Conservation (phyloP, 2,113 vertebrate species). For the Rhinolophus ferrumequinum region DNA sequence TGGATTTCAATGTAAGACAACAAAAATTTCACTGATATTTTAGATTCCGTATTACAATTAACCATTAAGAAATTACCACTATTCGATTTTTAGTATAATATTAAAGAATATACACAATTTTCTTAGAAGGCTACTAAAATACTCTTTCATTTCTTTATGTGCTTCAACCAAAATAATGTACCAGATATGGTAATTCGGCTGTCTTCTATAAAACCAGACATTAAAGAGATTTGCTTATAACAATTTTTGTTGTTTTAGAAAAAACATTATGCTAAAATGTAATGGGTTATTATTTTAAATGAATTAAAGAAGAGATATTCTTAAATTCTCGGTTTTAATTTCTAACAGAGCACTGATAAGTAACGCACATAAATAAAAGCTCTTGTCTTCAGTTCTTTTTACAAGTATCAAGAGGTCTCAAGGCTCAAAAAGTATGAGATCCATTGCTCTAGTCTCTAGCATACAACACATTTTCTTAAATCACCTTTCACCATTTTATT, state of each 20-base stretch:
- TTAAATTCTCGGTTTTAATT: conserved; percentile 5
- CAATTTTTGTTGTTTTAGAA: not conserved
- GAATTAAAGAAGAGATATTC: not conserved
- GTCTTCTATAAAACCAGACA: not conserved
- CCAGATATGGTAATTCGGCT: not conserved
- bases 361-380: conserved; percentile 29
- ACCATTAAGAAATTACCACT: conserved; percentile 4
- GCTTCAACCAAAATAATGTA: not conserved
- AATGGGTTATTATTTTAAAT: not conserved
- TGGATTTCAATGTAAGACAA: not conserved
- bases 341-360: not conserved
- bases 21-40: conserved; percentile 8
- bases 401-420: not conserved
- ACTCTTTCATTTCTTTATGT: not conserved
- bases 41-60: not conserved
- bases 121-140: not conserved
- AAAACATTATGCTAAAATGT: not conserved
- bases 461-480: not conserved
- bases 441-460: not conserved
- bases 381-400: not conserved
- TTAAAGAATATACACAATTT: not conserved
- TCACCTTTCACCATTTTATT: not conserved
- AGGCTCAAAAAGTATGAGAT: not conserved
- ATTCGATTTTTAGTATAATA: not conserved
- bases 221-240: not conserved